These are phyloP conservation scores for Melanargia galathea DNA, from an alignment of 2,888 invertebrate species.

Conservation along the genomic window DNA sequence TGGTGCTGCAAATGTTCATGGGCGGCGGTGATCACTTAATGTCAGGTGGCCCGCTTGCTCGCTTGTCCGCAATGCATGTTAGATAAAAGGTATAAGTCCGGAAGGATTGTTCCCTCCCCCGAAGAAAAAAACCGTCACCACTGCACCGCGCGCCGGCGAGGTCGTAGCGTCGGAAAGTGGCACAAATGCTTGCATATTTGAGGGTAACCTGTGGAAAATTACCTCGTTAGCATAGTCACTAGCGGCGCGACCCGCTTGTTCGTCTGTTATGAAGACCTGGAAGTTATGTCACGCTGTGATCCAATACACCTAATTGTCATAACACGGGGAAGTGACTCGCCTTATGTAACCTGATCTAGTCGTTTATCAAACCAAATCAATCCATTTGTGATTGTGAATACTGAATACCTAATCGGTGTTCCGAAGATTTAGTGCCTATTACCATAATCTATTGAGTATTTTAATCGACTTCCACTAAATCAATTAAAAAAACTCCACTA, in stretches of 20 bases:
- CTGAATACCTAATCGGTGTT: not conserved
- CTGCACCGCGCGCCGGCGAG: too few species aligned
- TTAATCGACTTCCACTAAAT: too few species aligned
- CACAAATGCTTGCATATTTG: not conserved
- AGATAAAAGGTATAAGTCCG: too few species aligned
- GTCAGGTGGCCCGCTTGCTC: too few species aligned
- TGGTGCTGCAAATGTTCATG: too few species aligned
- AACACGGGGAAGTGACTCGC: not conserved
- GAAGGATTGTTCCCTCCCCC: too few species aligned
- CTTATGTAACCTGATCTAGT: constrained; percentile 2
- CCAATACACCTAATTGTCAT: not conserved
- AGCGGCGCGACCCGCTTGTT: not conserved
- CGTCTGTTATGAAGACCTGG: constrained; percentile 9
- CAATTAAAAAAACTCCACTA: too few species aligned
- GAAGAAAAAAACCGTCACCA: not conserved
- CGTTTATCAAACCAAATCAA: not conserved
- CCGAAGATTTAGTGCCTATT: too few species aligned
- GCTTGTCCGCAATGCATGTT: too few species aligned
- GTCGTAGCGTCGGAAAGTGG: too few species aligned
- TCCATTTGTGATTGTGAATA: not conserved
- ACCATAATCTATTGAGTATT: too few species aligned
- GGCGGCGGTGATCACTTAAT: too few species aligned
- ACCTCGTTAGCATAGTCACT: not conserved
- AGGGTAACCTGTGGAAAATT: constrained; percentile 10
- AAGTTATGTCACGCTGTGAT: constrained; percentile 6